Percentiles rank a stretch among this genome's conserved stretches.
These are phyloP conservation scores for Luperina testacea DNA, from an alignment of 2,888 invertebrate species.

Conservation along the genomic window DNA sequence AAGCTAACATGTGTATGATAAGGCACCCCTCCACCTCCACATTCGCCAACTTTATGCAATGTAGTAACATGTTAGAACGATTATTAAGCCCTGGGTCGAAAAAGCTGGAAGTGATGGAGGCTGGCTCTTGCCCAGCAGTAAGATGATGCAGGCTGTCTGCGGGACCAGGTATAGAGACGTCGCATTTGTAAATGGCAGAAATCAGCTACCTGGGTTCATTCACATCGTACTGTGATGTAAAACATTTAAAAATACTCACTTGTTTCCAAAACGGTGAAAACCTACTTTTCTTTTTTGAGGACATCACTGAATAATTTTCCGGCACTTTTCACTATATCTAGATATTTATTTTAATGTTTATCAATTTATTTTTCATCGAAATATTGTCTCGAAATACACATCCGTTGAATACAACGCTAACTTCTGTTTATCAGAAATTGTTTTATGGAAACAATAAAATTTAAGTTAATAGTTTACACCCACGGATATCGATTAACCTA, in stretches of 20 bases:
- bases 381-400: constrained; percentile 1
- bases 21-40: too few relatives aligned
- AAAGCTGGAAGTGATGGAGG: too few relatives aligned
- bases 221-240: not conserved
- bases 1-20: too few relatives aligned
- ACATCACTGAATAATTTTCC: constrained; percentile 31
- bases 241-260: constrained; percentile 44
- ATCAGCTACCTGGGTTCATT: not conserved
- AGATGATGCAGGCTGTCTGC: too few relatives aligned
- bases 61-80: too few relatives aligned
- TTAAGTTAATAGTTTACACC: not conserved
- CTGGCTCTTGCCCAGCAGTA: too few relatives aligned
- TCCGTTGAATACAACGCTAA: not conserved
- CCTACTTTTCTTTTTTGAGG: constrained; percentile 43
- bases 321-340: constrained; percentile 21
- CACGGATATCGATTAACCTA: too few relatives aligned
- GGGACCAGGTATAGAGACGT: constrained; percentile 62
- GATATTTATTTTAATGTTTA: not conserved
- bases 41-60: too few relatives aligned
- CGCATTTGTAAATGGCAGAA: not conserved
- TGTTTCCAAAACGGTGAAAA: constrained; percentile 63
- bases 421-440: not conserved
- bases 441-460: constrained; percentile 17
- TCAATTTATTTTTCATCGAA: not conserved
- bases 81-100: too few relatives aligned